These are phyloP conservation scores for Agriopis aurantiaria DNA, from an alignment of 2,888 invertebrate species.

Conservation along the genomic window DNA sequence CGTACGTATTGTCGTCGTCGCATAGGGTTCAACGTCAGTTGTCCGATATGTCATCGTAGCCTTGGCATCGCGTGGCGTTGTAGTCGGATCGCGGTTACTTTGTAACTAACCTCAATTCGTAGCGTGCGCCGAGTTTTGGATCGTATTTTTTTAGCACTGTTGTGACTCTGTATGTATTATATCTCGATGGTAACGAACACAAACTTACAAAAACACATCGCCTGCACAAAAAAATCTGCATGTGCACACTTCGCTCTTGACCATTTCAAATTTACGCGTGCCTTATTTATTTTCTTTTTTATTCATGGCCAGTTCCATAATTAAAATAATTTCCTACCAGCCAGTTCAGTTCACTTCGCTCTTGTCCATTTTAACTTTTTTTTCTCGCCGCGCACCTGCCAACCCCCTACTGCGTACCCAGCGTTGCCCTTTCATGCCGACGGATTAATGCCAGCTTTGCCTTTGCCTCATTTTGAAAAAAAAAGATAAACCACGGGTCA, in stretches of 20 bases:
- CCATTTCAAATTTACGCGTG: neutral
- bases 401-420: conserved; percentile 69
- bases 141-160: no score
- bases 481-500: conserved; percentile 48
- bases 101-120: no score
- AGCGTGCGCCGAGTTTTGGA: no score
- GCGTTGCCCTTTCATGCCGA: conserved; percentile 63
- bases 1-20: no score
- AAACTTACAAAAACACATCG: no score
- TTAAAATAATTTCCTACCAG: conserved; percentile 35
- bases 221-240: no score
- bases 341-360: conserved; percentile 51
- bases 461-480: conserved; percentile 53
- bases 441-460: conserved; percentile 76
- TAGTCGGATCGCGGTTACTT: no score
- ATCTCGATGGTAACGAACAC: no score
- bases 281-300: neutral
- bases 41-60: no score
- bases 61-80: no score
- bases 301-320: conserved; percentile 6
- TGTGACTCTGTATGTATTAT: no score
- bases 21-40: no score
- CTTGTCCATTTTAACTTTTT: conserved; percentile 44
- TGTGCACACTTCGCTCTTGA: neutral
- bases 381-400: conserved; percentile 73